Base-by-base conservation (phyloP, 2,113 vertebrate species). In the Zapornia atra region DNA sequence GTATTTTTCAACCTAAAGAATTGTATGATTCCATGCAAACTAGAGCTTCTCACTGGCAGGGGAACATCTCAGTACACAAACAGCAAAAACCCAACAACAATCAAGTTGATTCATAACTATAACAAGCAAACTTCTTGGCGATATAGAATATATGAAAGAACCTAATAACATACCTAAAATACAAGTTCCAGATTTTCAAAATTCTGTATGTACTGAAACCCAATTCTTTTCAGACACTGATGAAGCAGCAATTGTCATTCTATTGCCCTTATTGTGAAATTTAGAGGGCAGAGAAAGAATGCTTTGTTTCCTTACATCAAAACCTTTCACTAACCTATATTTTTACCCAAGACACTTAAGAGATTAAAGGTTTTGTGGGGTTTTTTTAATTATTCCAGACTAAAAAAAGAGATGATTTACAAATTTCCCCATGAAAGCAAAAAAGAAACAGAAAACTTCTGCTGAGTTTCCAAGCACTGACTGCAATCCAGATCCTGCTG, bases 181-280 rank as follows among this genome's bases (percentile, higher is more conserved):
- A 82, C 4, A 48, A 73, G 19, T 59, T 78, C 17, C 7, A 13
- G 31, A 60, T 59, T 82, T 65, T 8, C 69, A 80, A 63, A 59
- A 60, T 38, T 71, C 24, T 34, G 0, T 36, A 51, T 9, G 5
- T 59, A 48, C 14, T 26, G 29, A 61, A 90, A 63, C 20, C 13
- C 28, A 87, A 46, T 53, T 61, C 15, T 80, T 85, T 64, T 71
- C 53, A 53, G 50, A 63, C 22, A 59, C 9, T 57, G 29, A 57
- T 9, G 17, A 48, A 60, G 44, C 28, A 53, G 46, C 31, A 42
- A 54, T 29, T 44, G 12, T 50, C 38, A 75, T 26, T 36, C 22
- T 76, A 59, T 51, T 34, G 61, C 4, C 6, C 5, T 34, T 69
- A 78, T 2, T 40, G 36, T 0, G 0, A 78, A 33, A 33, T 40